A percentile compares a stretch with the other conserved stretches of the same genome.
Evolutionary conservation across 2,113 vertebrate species (phyloP).

Genomic region (Crotalus horridus): DNA sequence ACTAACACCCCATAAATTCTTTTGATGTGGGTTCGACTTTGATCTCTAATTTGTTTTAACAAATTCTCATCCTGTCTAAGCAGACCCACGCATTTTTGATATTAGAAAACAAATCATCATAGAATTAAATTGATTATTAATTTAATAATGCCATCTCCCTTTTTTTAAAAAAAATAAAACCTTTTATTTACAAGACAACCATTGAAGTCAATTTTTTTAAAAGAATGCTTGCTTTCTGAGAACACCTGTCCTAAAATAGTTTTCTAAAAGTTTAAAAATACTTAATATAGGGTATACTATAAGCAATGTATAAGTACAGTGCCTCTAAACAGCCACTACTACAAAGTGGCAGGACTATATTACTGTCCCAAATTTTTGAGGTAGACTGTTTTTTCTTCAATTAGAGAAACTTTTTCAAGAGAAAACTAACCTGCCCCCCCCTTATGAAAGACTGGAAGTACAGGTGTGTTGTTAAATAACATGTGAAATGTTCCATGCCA

Average conservation of each 20-base stretch:
- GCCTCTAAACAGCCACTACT: neutral
- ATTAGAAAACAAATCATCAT: slow-evolving; percentile 56
- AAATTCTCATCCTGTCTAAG: no score
- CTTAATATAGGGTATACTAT: neutral
- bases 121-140: neutral
- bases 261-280: neutral
- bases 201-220: neutral
- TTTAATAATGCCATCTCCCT: neutral
- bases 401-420: neutral
- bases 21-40: no score
- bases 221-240: neutral
- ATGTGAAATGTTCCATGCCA: neutral
- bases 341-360: neutral
- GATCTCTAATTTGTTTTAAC: no score
- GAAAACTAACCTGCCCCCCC: neutral
- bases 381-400: neutral
- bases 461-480: neutral
- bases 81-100: slow-evolving; percentile 49
- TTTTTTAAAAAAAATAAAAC: neutral
- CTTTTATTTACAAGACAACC: neutral
- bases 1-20: no score
- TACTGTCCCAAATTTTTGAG: neutral
- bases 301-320: neutral
- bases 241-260: neutral
- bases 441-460: neutral